Conservation (phyloP, 2,113 vertebrate genomes). For the Cheirogaleus medius region DNA sequence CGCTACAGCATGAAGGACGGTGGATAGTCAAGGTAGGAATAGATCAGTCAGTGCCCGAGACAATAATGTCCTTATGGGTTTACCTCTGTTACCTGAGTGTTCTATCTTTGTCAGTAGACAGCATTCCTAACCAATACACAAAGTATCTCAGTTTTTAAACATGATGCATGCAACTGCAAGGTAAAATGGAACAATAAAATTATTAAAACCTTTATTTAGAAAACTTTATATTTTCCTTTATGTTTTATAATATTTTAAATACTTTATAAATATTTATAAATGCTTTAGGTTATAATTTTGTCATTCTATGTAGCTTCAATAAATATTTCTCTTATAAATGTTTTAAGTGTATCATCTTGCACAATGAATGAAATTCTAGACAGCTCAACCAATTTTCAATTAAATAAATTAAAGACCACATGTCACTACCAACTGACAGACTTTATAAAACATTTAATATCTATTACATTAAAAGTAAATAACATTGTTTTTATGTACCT, state of each 20-base stretch:
- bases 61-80: rapidly evolving
- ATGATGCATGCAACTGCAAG: background rate
- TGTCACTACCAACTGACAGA: background rate
- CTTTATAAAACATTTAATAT: background rate
- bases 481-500: background rate
- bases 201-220: background rate
- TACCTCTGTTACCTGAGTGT: rapidly evolving
- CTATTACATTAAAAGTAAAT: background rate
- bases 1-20: background rate
- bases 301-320: background rate
- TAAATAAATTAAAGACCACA: background rate
- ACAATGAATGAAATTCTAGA: background rate
- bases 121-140: background rate
- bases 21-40: background rate
- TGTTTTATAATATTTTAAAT: background rate
- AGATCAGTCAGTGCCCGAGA: rapidly evolving
- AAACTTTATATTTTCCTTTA: background rate
- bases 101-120: too few relatives aligned
- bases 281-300: background rate
- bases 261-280: background rate
- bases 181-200: background rate
- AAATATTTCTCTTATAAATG: background rate
- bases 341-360: background rate
- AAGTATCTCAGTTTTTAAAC: background rate
- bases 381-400: background rate